These are phyloP conservation scores for Macropodus opercularis DNA, from an alignment of 2,797 vertebrate species.

Conservation along the genomic window DNA sequence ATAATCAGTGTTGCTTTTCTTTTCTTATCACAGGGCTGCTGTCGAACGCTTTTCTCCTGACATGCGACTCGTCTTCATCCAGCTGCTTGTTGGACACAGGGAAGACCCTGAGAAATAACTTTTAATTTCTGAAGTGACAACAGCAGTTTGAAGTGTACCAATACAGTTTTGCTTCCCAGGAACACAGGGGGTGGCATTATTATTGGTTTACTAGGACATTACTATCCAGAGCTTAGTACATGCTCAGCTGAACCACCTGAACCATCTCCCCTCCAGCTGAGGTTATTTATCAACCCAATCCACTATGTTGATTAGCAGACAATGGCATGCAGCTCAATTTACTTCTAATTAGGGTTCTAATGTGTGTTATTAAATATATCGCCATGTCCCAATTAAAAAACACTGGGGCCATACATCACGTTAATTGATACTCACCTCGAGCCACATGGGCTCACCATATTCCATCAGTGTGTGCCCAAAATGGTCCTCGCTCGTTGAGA, in stretches of 20 bases:
- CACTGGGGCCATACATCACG: constrained; percentile 80
- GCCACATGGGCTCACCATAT: constrained; percentile 70
- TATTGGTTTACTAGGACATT: constrained; percentile 6
- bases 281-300: constrained; percentile 73
- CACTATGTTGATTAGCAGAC: constrained; percentile 73
- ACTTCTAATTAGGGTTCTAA: constrained; percentile 83
- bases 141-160: neutral
- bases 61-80: no score
- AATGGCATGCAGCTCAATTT: constrained; percentile 81
- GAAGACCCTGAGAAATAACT: neutral
- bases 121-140: neutral
- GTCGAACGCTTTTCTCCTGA: no score
- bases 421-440: constrained; percentile 82
- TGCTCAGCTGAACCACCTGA: neutral
- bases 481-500: constrained; percentile 59
- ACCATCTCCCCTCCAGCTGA: constrained; percentile 29
- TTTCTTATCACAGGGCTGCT: neutral
- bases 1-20: constrained; percentile 8
- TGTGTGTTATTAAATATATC: constrained; percentile 85
- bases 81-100: no score
- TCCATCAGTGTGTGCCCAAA: constrained; percentile 72
- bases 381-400: constrained; percentile 85
- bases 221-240: constrained; percentile 2
- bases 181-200: neutral
- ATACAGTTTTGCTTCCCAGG: neutral